These are phyloP conservation scores for Aplysina aerophoba DNA, from an alignment of 37 sponge, comb jelly and placozoan genomes.

Conservation along the genomic window DNA sequence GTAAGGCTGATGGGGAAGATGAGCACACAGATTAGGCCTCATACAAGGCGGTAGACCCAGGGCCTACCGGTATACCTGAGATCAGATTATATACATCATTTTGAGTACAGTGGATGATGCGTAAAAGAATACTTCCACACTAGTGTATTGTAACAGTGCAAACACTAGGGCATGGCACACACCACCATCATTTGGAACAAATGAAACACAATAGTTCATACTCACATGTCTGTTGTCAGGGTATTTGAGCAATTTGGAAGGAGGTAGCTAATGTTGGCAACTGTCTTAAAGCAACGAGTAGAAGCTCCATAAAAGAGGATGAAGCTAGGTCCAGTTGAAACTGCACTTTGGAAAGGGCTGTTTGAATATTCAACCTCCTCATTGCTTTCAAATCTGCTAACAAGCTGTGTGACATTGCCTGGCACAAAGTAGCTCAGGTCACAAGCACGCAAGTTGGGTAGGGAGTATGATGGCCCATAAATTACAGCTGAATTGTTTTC, in stretches of 20 bases:
- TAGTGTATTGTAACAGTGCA: no score
- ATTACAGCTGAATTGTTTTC: constrained; percentile 15
- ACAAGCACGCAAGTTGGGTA: constrained; percentile 1
- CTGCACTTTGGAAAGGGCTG: neutral
- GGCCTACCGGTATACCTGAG: no score
- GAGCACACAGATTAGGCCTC: no score
- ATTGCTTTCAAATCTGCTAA: constrained; percentile 1
- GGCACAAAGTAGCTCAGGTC: constrained; percentile 22
- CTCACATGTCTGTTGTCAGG: constrained; percentile 58
- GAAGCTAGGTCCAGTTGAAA: constrained; percentile 64
- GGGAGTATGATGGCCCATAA: neutral
- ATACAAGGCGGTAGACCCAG: no score
- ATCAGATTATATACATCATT: no score
- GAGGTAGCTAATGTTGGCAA: constrained; percentile 60
- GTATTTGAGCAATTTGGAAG: constrained; percentile 79
- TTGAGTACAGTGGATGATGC: no score
- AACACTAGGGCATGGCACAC: no score
- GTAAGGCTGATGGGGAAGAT: no score
- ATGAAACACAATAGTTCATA: neutral
- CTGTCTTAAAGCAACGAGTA: constrained; percentile 68
- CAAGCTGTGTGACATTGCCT: constrained; percentile 7
- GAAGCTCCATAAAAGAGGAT: constrained; percentile 82
- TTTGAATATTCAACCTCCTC: constrained; percentile 7
- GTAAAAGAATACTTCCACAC: no score
- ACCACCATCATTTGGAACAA: no score